phyloP scores from a whole-genome alignment of 1,140 invertebrate genomes.

The Sipha flava region DNA sequence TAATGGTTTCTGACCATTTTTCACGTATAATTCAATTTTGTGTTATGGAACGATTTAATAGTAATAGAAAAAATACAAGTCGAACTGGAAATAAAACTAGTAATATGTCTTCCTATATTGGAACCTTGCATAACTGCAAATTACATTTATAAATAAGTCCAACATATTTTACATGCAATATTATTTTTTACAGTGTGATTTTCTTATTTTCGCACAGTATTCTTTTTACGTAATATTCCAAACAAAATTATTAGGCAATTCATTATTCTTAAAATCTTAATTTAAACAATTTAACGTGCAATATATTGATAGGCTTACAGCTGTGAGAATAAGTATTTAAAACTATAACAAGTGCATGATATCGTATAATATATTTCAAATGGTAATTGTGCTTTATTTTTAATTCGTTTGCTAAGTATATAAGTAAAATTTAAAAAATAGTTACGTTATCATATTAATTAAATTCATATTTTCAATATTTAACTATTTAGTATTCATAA shows the following conservation, averaged over 20 bases:
- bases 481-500: too few relatives aligned
- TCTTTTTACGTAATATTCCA: not conserved
- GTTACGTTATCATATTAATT: too few relatives aligned
- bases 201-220: not conserved
- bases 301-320: not conserved
- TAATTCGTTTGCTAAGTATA: not conserved
- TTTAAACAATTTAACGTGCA: not conserved
- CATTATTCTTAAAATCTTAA: not conserved
- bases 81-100: not conserved
- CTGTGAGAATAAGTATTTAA: not conserved
- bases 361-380: not conserved
- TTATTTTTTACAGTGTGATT: not conserved
- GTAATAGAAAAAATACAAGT: not conserved
- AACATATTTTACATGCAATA: not conserved
- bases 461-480: too few relatives aligned
- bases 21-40: not conserved
- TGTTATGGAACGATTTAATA: not conserved
- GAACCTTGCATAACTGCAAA: not conserved
- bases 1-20: not conserved
- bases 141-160: not conserved
- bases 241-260: not conserved
- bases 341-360: not conserved
- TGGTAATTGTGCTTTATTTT: not conserved
- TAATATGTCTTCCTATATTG: not conserved
- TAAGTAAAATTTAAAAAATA: too few relatives aligned